Evolutionary conservation across 2,113 vertebrate species (phyloP).

Genomic region (Tetraodon nigroviridis): DNA sequence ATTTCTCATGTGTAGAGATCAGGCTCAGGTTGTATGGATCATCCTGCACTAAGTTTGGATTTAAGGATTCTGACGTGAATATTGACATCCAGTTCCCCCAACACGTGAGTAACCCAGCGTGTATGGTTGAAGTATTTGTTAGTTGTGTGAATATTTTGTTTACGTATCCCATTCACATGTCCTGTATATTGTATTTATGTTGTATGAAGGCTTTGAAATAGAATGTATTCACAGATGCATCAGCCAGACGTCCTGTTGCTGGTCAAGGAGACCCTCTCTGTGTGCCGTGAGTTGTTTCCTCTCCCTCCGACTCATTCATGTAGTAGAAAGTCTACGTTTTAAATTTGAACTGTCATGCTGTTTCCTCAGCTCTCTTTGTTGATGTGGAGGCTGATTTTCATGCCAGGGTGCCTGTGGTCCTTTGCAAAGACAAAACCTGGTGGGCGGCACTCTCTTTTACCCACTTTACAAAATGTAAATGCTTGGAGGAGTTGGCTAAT

Average conservation of each 20-base stretch:
- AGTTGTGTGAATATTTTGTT: conserved; percentile 9
- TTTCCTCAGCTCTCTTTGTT: conserved; percentile 78
- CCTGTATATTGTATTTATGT: conserved; percentile 31
- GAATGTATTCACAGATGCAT: conserved; percentile 83
- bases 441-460: conserved; percentile 28
- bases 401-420: conserved; percentile 86
- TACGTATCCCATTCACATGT: conserved; percentile 13
- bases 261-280: conserved; percentile 86
- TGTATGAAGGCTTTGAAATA: conserved; percentile 56
- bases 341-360: conserved; percentile 15
- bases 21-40: conserved; percentile 93
- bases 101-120: conserved; percentile 78
- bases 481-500: no score
- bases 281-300: conserved; percentile 78
- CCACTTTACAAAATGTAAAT: not conserved
- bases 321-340: not conserved
- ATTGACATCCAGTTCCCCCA: conserved; percentile 88
- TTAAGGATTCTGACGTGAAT: conserved; percentile 90
- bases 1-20: conserved; percentile 74
- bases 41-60: conserved; percentile 87
- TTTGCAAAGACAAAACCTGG: conserved; percentile 91
- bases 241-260: conserved; percentile 91
- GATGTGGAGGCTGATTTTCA: conserved; percentile 93
- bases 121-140: not conserved
- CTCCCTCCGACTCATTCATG: not conserved